Percentiles rank a stretch among this genome's conserved stretches.
phyloP scores from a whole-genome alignment of 2,113 vertebrate species.

The Cheilinus undulatus region DNA sequence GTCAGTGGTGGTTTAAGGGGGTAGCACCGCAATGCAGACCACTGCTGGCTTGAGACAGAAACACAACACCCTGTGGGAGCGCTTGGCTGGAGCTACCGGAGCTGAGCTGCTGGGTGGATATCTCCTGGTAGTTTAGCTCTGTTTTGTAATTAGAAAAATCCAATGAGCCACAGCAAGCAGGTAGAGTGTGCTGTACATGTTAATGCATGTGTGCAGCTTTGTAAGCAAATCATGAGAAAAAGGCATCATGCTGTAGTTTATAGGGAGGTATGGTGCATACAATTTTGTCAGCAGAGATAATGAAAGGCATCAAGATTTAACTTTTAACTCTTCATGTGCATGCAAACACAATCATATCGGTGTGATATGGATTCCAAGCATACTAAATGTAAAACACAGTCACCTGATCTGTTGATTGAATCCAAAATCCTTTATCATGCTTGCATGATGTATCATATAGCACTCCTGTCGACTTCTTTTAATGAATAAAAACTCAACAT shows the following conservation, averaged over 20 bases:
- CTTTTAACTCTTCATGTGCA: not conserved
- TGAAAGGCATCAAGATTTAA: not conserved
- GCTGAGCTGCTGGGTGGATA: slow-evolving; percentile 12
- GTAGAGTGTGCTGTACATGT: slow-evolving; percentile 14
- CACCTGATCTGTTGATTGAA: slow-evolving; percentile 47
- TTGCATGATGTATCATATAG: slow-evolving; percentile 1
- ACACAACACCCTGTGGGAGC: slow-evolving; percentile 29
- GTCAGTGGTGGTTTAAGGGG: slow-evolving; percentile 37
- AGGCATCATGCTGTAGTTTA: slow-evolving; percentile 1
- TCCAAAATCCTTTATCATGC: slow-evolving; percentile 44
- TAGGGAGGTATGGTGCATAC: slow-evolving; percentile 22
- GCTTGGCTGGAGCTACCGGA: slow-evolving; percentile 8
- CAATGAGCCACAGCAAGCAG: slow-evolving; percentile 17
- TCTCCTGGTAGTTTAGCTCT: slow-evolving; percentile 44
- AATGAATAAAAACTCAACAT: slow-evolving; percentile 40
- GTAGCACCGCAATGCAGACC: slow-evolving; percentile 12
- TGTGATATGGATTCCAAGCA: slow-evolving; percentile 7
- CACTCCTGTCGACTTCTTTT: slow-evolving; percentile 12
- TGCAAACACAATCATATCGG: not conserved
- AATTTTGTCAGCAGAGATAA: slow-evolving; percentile 5
- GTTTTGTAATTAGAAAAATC: slow-evolving; percentile 31
- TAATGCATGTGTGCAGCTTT: slow-evolving; percentile 15
- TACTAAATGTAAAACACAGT: slow-evolving; percentile 5
- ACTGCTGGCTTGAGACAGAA: slow-evolving; percentile 40
- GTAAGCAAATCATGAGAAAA: slow-evolving; percentile 22